These are phyloP conservation scores for Pogoniulus pusillus DNA, from an alignment of 2,797 vertebrate genomes.

Conservation along the genomic window DNA sequence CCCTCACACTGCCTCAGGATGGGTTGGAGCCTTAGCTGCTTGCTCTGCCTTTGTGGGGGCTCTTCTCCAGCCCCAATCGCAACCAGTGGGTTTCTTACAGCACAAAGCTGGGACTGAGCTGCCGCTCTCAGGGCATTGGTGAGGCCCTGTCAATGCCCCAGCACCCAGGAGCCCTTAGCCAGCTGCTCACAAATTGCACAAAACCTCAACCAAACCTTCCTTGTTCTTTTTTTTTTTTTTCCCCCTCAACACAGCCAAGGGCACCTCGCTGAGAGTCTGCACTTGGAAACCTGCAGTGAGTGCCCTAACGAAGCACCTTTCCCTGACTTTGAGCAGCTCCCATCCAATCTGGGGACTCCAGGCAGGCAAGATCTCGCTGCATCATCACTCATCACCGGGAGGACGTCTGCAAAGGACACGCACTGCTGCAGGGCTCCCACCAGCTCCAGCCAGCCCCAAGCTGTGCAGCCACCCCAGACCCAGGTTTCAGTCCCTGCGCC, in stretches of 20 bases:
- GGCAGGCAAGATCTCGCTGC: slow-evolving; percentile 40
- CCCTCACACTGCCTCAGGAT: fast-evolving
- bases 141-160: background rate
- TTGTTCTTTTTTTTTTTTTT: fast-evolving
- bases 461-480: background rate
- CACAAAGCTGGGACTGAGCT: fast-evolving
- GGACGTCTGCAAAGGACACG: slow-evolving; percentile 38
- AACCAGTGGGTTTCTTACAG: background rate
- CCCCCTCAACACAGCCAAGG: background rate
- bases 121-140: fast-evolving
- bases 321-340: slow-evolving; percentile 39
- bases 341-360: background rate
- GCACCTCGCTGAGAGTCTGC: background rate
- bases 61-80: background rate
- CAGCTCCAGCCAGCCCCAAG: background rate
- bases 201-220: background rate
- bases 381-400: slow-evolving; percentile 33
- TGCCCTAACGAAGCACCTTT: background rate
- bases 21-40: background rate
- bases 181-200: background rate
- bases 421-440: slow-evolving; percentile 20
- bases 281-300: slow-evolving; percentile 27
- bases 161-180: background rate
- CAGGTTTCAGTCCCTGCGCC: fast-evolving
- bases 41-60: fast-evolving